Conservation (phyloP, 64 coral and sea anemone genomes). For the Pocillopora damicornis region DNA sequence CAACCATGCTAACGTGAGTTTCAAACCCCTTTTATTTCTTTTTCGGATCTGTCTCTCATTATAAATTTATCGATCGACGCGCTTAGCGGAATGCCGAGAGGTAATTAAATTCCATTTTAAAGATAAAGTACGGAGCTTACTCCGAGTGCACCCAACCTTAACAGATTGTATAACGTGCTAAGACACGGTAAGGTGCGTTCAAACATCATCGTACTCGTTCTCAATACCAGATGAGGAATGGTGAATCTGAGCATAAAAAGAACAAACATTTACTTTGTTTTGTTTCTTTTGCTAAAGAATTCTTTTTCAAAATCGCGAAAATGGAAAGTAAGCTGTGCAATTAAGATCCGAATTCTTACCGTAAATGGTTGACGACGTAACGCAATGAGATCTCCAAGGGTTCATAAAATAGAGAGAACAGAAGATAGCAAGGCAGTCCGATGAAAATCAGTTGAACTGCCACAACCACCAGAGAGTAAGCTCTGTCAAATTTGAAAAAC, state of each 20-base stretch:
- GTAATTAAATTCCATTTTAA: background rate
- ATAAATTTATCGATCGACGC: too few species aligned
- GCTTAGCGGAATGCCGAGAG: too few species aligned
- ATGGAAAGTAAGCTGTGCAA: background rate
- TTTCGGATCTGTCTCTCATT: too few species aligned
- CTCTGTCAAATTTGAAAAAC: background rate
- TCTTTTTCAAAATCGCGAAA: too few species aligned
- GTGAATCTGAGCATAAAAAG: constrained; percentile 16
- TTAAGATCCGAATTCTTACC: background rate
- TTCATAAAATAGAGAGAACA: background rate
- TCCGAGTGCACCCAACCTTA: background rate
- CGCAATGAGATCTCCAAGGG: background rate
- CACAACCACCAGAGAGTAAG: background rate
- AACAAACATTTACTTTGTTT: background rate
- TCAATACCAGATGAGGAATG: background rate
- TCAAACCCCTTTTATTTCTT: too few species aligned
- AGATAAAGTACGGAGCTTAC: background rate
- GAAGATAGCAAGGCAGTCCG: background rate
- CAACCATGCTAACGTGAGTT: too few species aligned
- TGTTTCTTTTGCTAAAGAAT: background rate
- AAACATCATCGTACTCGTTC: background rate
- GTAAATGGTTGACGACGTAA: background rate
- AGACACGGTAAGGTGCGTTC: background rate
- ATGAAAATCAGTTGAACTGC: background rate
- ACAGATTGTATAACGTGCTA: background rate